Evolutionary conservation across 2,888 invertebrate genomes (phyloP), one percentile per base, ranked within the genome.

Genomic region (Thalpophila matura): DNA sequence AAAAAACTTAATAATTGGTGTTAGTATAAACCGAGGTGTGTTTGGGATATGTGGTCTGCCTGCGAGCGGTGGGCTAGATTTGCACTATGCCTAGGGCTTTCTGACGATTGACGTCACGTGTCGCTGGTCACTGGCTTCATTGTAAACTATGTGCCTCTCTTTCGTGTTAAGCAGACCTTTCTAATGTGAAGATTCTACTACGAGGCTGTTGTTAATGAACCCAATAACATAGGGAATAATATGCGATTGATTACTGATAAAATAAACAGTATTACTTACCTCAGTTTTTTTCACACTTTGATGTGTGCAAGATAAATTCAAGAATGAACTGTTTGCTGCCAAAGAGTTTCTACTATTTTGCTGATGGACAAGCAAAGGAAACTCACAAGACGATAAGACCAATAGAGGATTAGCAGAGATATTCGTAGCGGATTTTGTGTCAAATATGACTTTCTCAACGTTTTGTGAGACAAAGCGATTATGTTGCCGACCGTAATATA

Each of bases 31-130:
- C 91, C 89, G 90, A 88, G 91, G 91, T 91, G 86, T 88, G 92
- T 90, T 91, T 93, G 93, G 93, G 93, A 93, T 93, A 91, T 92
- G 91, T 89, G 88, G 92, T 92, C 90, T 90, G 89, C 86, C 83
- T 89, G 88, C 86, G 89, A 89, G 88, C 86, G 76, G 68, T 74
- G 74, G 66, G 79, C 84, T 82, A 82, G 82, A 81, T 83, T 83
- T 85, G 85, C 82, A 85, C 83, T 85, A 79, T 79, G 80, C 82
- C 79, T 81, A 80, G 77, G 80, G 77, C 79, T 79, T 79, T 79
- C 68, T 71, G 69, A 67, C 79, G 67, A 73, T 60, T 60, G 64
- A 61, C 59, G 76, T 75, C 67, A 46, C 59, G 42, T 58, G 33
- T 54, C 49, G 73, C 74, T 82, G 80, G 82, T 72, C 57, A 57